Evolutionary conservation across 2,797 vertebrate species (phyloP), one percentile per base, ranked within the genome.

Genomic region (Selene dorsalis): DNA sequence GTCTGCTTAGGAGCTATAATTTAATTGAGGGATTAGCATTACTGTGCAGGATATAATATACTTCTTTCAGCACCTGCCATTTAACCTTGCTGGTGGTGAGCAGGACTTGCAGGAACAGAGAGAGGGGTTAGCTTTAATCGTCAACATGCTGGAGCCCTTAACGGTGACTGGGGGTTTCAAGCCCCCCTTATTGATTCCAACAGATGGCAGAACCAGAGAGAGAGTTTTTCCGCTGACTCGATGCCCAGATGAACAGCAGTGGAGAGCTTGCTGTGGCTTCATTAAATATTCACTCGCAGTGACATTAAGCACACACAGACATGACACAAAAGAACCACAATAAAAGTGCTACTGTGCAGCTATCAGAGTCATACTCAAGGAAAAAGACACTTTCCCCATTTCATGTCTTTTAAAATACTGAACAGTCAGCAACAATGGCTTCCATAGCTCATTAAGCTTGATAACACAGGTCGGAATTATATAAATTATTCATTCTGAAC

Each of bases 21-120:
- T 94, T 92, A 94, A 94, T 93, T 93, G 93, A 92, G 86, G 93
- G 93, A 95, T 94, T 94, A 95, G 86, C 89, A 89, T 91, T 91
- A 87, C 86, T 84, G 90, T 88, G 87, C 88, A 89, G 92, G 87
- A 87, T 92, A 87, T 91, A 92, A 90, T 91, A 85, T 83, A 87
- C 78, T 87, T 92, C 92, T 93, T 92, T 89, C 88, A 91, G 88
- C 92, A 91, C 87, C 92, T 93, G 93, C 92, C 92, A 91, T 93
- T 94, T 94, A 94, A 95, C 93, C 94, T 94, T 90, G 91, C 83
- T 88, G 89, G 75, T 91, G 88, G 76, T 90, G 87, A 89, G 80
- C 90, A 80, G 89, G 87, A 91, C 90, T 87, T 90, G 74, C 81
- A 83, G 82, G 85, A 89, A 88, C 88, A 80, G 85, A 90, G 86